phyloP scores from a whole-genome alignment of 2,113 vertebrate species.

The Talpa occidentalis region DNA sequence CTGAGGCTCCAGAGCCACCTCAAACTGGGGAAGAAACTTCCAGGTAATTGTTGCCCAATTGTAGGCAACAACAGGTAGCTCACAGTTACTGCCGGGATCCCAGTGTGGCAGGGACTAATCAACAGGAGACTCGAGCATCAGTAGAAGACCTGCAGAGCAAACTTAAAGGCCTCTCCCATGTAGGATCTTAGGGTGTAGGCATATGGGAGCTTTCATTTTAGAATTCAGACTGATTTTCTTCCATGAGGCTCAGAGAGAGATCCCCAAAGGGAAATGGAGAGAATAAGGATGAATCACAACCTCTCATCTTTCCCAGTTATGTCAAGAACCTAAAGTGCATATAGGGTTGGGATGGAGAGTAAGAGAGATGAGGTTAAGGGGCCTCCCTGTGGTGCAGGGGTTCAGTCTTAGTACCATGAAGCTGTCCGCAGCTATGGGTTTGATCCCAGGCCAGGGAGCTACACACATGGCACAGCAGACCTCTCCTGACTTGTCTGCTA shows the following conservation, averaged over 20 bases:
- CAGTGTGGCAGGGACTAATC: too few relatives aligned
- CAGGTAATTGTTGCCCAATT: rapidly evolving
- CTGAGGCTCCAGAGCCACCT: background rate
- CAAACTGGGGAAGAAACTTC: background rate
- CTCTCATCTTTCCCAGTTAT: background rate
- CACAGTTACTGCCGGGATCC: too few relatives aligned
- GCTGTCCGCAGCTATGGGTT: too few relatives aligned
- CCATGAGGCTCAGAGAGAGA: background rate
- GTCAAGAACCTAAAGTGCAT: too few relatives aligned
- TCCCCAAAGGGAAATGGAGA: background rate
- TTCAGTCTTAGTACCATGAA: too few relatives aligned
- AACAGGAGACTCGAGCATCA: background rate
- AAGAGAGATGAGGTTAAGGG: too few relatives aligned
- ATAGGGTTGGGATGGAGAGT: background rate
- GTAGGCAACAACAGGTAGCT: background rate
- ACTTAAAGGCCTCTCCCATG: background rate
- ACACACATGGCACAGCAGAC: too few relatives aligned
- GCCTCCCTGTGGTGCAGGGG: too few relatives aligned
- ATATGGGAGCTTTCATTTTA: background rate
- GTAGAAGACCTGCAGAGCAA: background rate
- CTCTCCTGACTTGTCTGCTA: too few relatives aligned
- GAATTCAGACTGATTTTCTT: background rate
- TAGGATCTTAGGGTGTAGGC: rapidly evolving
- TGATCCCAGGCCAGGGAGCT: too few relatives aligned
- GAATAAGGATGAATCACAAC: rapidly evolving